Evolutionary conservation across 1,140 invertebrate species (phyloP), one percentile per base, ranked within the genome.

Genomic region (Wiebesia pumilae): DNA sequence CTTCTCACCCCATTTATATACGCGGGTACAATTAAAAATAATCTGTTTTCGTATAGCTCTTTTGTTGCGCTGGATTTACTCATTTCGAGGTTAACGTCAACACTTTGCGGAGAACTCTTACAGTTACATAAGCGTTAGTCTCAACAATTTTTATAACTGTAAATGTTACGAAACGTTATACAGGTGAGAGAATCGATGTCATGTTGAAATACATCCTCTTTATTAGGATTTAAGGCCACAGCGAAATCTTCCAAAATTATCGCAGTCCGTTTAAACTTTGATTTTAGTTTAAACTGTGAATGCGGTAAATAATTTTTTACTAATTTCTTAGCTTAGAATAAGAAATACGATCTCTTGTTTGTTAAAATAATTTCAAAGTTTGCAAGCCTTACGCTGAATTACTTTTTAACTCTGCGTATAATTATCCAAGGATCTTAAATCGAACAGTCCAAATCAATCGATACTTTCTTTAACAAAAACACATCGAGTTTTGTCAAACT

Each of bases 91-190:
- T 21, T 67, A 33, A 43, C 30, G 6, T 12, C n/a, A 10, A 27
- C n/a, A 16, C 33, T 65, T 65, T 78, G 73, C n/a, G 54, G 58
- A 47, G 14, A 27, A 67, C 7, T 43, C 35, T 47, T 84, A 84
- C 71, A 84, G 83, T 84, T 77, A 82, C 27, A 27, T 51, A 58
- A 58, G 30, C 24, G 40, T 54, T 58, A 79, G 35, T 71, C 19
- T 71, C 21, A 38, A 38, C 19, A 21, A 0, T 80, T 38, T n/a
- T 47, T 77, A 47, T 51, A 12, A 77, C 35, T 77, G 40, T 6
- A 47, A 77, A 77, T 3, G 51, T 77, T n/a, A 30, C 40, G 30
- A 77, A 47, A 35, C 1, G 10, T 38, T 71, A 38, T 71, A 38
- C 10, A 69, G 30, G 27, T 35, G 3, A 19, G n/a, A 33, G 67